phyloP scores from a whole-genome alignment of 2,888 invertebrate species.

The Nephrotoma appendiculata region DNA sequence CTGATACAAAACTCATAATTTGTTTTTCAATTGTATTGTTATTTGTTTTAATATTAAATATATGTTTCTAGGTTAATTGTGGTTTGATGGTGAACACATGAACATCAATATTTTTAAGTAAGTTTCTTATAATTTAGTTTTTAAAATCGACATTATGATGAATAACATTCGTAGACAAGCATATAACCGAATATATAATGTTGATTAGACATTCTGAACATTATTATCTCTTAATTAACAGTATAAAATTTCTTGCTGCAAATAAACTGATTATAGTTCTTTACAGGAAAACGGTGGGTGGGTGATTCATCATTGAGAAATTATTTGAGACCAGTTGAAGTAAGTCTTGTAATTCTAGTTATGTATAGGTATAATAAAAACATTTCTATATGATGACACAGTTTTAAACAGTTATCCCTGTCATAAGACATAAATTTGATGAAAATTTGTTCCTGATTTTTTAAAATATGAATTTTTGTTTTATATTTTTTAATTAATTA shows the following conservation, averaged over 20 bases:
- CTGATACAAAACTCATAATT: not conserved
- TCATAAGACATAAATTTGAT: constrained; percentile 1
- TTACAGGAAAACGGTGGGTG: not conserved
- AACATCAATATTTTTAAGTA: not conserved
- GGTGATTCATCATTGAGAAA: not conserved
- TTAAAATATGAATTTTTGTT: not conserved
- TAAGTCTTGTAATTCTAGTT: not conserved
- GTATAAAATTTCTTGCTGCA: no score
- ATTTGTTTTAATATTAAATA: not conserved
- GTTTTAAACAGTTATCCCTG: constrained; percentile 1
- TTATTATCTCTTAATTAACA: not conserved
- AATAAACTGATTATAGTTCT: not conserved
- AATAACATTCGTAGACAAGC: not conserved
- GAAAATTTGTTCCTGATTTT: not conserved
- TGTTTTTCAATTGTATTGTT: not conserved
- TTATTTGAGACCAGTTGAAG: not conserved
- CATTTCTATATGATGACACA: not conserved
- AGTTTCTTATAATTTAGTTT: not conserved
- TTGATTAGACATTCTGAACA: not conserved
- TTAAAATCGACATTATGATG: not conserved
- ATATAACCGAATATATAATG: constrained; percentile 1
- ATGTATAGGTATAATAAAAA: not conserved
- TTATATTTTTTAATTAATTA: not conserved
- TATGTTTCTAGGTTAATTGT: not conserved
- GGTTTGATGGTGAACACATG: no score